Conservation (phyloP, 64 coral and sea anemone species). For the Actinia tenebrosa region DNA sequence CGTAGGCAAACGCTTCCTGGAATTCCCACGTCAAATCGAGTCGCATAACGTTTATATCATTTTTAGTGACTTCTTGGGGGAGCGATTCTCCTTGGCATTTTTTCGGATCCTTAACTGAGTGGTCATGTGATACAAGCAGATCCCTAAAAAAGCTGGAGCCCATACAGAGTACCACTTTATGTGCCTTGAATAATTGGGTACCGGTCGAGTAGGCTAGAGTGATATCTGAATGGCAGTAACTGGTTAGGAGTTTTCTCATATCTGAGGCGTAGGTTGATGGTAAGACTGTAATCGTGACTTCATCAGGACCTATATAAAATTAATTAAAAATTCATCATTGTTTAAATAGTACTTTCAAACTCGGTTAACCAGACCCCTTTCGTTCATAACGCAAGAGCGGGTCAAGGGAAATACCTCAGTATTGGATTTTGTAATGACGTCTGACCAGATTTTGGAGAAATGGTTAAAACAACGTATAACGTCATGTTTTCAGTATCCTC, state of each 20-base stretch:
- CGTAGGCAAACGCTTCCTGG: conserved; percentile 18
- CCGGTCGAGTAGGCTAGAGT: conserved; percentile 13
- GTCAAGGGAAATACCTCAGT: no score
- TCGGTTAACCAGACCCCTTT: no score
- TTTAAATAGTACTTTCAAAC: no score
- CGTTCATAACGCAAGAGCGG: no score
- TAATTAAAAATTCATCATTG: no score
- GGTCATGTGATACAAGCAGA: conserved; percentile 12
- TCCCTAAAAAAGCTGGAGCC: conserved; percentile 27
- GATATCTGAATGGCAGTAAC: conserved; percentile 23
- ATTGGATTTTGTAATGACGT: no score
- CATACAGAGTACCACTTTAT: conserved; percentile 44
- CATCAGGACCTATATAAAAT: neutral
- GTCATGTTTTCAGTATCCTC: no score
- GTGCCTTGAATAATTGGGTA: conserved; percentile 9
- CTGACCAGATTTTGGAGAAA: no score
- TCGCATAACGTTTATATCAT: neutral
- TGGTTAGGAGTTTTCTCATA: conserved; percentile 38
- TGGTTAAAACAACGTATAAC: no score
- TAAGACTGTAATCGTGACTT: neutral
- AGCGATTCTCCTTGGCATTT: neutral
- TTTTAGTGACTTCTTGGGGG: neutral
- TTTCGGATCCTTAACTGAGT: neutral
- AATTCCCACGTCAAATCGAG: neutral
- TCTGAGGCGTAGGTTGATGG: conserved; percentile 31